Percentiles rank a stretch among this genome's conserved stretches.
These are phyloP conservation scores for Thysanoteuthis rhombus DNA, from an alignment of 2,888 invertebrate genomes.

Conservation along the genomic window DNA sequence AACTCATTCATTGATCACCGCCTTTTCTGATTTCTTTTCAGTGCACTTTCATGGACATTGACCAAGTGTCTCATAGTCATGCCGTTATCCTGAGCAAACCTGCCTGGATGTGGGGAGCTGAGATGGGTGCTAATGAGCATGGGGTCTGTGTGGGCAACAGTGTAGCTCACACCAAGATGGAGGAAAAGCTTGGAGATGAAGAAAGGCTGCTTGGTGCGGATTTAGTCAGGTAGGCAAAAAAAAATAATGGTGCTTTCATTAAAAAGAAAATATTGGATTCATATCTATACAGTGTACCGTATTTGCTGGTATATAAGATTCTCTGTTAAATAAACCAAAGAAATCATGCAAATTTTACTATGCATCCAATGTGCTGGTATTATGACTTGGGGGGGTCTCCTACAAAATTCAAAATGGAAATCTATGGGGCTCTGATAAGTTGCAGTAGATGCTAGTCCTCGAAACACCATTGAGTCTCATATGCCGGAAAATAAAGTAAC, in stretches of 20 bases:
- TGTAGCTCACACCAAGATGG: slow-evolving; percentile 77
- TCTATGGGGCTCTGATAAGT: too few species aligned
- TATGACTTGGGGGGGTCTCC: too few species aligned
- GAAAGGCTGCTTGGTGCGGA: slow-evolving; percentile 80
- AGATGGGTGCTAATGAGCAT: slow-evolving; percentile 86
- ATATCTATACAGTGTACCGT: too few species aligned
- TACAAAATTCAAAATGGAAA: too few species aligned
- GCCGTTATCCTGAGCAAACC: slow-evolving; percentile 82
- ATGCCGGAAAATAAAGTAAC: too few species aligned
- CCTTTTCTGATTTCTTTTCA: slow-evolving; percentile 61
- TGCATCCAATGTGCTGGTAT: too few species aligned
- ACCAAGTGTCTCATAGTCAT: slow-evolving; percentile 73
- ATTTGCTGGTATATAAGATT: too few species aligned
- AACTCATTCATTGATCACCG: too few species aligned
- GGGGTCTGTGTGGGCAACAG: slow-evolving; percentile 81
- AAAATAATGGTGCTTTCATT: not conserved
- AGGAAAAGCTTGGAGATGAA: slow-evolving; percentile 73
- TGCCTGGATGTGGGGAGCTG: slow-evolving; percentile 86
- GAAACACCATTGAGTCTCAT: too few species aligned
- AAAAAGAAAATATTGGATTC: not conserved
- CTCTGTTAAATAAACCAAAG: too few species aligned
- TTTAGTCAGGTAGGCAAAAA: slow-evolving; percentile 75
- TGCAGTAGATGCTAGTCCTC: too few species aligned
- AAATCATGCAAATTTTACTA: too few species aligned
- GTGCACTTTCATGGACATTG: slow-evolving; percentile 79